Evolutionary conservation across 2,113 vertebrate species (phyloP), one percentile per base, ranked within the genome.

Genomic region (Mustela lutreola): DNA sequence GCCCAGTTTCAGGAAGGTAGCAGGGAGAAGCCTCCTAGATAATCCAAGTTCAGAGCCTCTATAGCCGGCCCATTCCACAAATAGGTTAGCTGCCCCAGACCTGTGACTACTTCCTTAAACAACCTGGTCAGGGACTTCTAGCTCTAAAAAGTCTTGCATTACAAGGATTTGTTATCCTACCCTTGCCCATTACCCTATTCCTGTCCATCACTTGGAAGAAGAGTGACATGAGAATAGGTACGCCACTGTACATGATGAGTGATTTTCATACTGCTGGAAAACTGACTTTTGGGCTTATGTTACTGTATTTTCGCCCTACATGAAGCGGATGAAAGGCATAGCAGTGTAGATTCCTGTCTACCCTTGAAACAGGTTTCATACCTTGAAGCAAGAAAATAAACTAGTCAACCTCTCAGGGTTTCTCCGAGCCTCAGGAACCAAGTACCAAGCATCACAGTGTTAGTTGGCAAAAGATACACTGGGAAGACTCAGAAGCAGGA

Each of bases 311-410:
- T 75, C 28, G 84, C 53, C 22, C 26, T 88, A 36, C 39, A 65
- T 84, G n/a, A 87, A 84, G 36, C 4, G 4, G 28, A 15, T 73
- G 21, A 93, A 78, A 31, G 24, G 7, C 31, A 73, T 31, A 81
- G 19, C 16, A 71, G 5, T 73, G 22, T 53, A 89, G 62, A 48
- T 95, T 91, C 36, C 42, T 83, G 15, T 86, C 22, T 67, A 5
- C 70, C 67, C 50, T 39, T 94, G 58, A 83, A 90, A 70, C 4
- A 26, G 24, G 11, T 79, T 86, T 84, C 18, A 93, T 45, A 79
- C 26, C 16, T 84, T 79, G 48, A 91, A 79, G 9, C 45, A 95
- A 89, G 78, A 85, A 80, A 89, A 96, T 88, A 79, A 87, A 67
- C 65, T 56, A 45, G 19, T n/a, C n/a, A 28, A 42, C 1, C 11